Evolutionary conservation across 23 tunicate species (phyloP).

Genomic region (Styela plicata): DNA sequence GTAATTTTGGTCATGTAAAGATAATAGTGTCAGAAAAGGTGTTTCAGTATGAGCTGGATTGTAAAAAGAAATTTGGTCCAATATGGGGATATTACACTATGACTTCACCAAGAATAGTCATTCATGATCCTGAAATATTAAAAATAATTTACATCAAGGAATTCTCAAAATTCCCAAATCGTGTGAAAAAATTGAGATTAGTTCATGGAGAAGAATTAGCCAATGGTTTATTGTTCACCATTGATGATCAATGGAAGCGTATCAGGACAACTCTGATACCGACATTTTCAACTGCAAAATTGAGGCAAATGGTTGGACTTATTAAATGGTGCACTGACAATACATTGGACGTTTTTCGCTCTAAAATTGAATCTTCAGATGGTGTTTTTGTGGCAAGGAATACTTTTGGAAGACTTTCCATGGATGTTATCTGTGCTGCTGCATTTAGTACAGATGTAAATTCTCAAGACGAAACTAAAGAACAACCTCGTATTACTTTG

Average conservation of each 20-base stretch:
- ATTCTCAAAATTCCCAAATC: constrained; percentile 24
- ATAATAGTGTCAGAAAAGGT: not conserved
- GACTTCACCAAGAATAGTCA: constrained; percentile 29
- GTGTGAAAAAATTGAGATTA: constrained; percentile 13
- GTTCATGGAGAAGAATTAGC: constrained; percentile 51
- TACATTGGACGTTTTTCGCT: constrained; percentile 21
- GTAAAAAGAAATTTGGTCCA: constrained; percentile 10
- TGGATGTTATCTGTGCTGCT: constrained; percentile 73
- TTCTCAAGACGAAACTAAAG: constrained; percentile 36
- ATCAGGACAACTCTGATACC: constrained; percentile 53
- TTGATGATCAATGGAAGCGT: constrained; percentile 81
- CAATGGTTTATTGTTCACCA: constrained; percentile 27
- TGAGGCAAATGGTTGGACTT: constrained; percentile 68
- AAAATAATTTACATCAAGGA: constrained; percentile 67
- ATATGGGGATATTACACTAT: constrained; percentile 7
- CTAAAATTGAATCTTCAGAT: constrained; percentile 1
- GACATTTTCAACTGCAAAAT: constrained; percentile 57
- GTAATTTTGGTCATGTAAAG: constrained; percentile 7
- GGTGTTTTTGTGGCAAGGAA: constrained; percentile 44
- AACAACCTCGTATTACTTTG: not conserved
- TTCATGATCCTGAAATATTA: constrained; percentile 59
- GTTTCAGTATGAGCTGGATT: constrained; percentile 1
- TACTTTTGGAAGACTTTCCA: constrained; percentile 45
- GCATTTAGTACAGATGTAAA: constrained; percentile 68
- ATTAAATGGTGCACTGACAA: constrained; percentile 41